Evolutionary conservation across 2,888 invertebrate species (phyloP).

Genomic region (Temnothorax rugatulus): DNA sequence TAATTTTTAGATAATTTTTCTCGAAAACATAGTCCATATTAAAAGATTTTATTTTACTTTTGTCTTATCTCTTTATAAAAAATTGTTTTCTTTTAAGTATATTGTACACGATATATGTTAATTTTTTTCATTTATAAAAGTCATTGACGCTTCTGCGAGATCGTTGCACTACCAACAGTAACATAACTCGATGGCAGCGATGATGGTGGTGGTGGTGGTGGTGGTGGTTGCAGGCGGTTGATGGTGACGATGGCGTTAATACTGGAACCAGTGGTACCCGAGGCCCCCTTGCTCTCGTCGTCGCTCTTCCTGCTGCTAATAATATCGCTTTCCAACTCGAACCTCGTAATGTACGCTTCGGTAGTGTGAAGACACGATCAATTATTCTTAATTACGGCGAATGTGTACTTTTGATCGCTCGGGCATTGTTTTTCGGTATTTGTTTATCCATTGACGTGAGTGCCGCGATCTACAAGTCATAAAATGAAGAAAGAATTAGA

Average conservation of each 20-base stretch:
- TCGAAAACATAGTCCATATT: neutral
- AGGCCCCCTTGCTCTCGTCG: constrained; percentile 66
- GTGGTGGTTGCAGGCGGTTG: constrained; percentile 70
- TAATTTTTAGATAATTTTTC: neutral
- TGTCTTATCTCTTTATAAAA: neutral
- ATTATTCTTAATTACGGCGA: constrained; percentile 9
- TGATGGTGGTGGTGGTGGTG: constrained; percentile 58
- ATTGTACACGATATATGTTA: neutral
- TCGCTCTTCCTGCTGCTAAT: constrained; percentile 53
- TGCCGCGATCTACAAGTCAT: neutral
- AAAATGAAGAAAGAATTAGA: neutral
- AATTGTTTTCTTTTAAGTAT: neutral
- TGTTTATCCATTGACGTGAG: neutral
- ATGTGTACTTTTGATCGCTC: no score
- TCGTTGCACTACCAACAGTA: neutral
- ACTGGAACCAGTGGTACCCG: constrained; percentile 72
- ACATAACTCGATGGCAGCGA: constrained; percentile 19
- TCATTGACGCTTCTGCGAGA: neutral
- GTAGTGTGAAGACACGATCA: neutral
- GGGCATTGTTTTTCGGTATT: neutral
- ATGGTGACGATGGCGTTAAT: constrained; percentile 79
- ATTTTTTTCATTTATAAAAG: neutral
- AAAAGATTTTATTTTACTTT: neutral
- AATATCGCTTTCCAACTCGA: constrained; percentile 6
- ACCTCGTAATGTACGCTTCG: neutral